Evolutionary conservation across 1,140 invertebrate species (phyloP).

Genomic region (Ceratina australensis): DNA sequence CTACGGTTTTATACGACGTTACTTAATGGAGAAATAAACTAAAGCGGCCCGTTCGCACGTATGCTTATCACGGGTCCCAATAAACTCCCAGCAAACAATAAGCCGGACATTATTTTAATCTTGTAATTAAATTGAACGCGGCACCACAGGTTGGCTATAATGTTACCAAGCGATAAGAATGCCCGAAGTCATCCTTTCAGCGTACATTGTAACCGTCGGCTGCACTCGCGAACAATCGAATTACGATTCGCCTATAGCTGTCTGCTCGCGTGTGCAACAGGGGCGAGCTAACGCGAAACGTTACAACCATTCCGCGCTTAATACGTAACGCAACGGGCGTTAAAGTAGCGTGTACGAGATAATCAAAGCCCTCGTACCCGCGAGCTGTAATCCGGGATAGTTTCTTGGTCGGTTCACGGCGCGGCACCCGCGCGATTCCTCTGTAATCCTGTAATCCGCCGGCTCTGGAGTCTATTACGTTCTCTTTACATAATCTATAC

Average conservation of each 20-base stretch:
- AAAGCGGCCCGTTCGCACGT: too few species aligned
- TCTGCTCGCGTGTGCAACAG: neutral
- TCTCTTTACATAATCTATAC: conserved; percentile 49
- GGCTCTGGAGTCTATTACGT: conserved; percentile 35
- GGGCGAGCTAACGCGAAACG: neutral
- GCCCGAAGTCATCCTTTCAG: neutral
- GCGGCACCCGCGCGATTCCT: conserved; percentile 18
- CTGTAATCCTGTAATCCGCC: conserved; percentile 43
- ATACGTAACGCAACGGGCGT: conserved; percentile 11
- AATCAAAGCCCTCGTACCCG: conserved; percentile 39
- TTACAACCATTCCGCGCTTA: conserved; percentile 7
- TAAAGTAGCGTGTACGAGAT: conserved; percentile 31
- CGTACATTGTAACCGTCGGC: neutral
- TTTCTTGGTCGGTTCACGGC: conserved; percentile 21
- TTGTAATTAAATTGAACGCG: too few species aligned
- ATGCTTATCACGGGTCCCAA: too few species aligned
- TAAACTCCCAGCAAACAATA: too few species aligned
- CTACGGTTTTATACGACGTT: too few species aligned
- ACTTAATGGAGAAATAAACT: too few species aligned
- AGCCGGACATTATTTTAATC: too few species aligned
- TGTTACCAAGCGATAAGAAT: too few species aligned
- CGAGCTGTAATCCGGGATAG: conserved; percentile 33
- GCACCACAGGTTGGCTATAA: neutral
- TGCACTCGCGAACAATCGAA: conserved; percentile 1
- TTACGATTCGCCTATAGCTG: neutral